These are phyloP conservation scores for Tribolium castaneum DNA, from an alignment of 1,140 invertebrate genomes.

Conservation along the genomic window DNA sequence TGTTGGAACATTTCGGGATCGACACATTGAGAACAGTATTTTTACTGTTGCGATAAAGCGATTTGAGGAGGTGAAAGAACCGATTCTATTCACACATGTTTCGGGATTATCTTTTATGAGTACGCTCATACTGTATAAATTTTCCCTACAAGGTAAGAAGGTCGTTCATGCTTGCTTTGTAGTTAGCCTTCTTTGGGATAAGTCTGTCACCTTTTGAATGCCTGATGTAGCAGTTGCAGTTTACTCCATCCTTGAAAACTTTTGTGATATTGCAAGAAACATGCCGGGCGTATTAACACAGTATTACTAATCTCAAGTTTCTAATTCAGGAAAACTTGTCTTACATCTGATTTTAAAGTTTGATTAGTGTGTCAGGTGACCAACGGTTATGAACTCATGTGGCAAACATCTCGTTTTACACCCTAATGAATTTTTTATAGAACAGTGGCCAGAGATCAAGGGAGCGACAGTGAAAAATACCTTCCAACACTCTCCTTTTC, in stretches of 20 bases:
- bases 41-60: too few species aligned
- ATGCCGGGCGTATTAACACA: neutral
- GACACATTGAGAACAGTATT: too few species aligned
- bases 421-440: neutral
- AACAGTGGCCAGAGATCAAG: neutral
- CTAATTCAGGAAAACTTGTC: neutral
- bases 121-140: neutral
- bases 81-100: neutral
- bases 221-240: neutral
- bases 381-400: neutral
- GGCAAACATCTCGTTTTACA: neutral
- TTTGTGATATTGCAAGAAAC: neutral
- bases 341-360: neutral
- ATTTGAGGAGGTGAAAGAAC: neutral
- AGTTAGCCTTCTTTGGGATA: neutral
- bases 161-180: neutral
- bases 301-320: neutral
- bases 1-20: too few species aligned
- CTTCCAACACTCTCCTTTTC: neutral
- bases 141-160: neutral
- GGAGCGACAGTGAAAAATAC: neutral
- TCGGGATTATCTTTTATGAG: neutral
- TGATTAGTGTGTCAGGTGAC: neutral
- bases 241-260: neutral
- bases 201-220: conserved; percentile 1